Conservation (phyloP, 2,797 vertebrate genomes). For the Sebastes matsubarae region DNA sequence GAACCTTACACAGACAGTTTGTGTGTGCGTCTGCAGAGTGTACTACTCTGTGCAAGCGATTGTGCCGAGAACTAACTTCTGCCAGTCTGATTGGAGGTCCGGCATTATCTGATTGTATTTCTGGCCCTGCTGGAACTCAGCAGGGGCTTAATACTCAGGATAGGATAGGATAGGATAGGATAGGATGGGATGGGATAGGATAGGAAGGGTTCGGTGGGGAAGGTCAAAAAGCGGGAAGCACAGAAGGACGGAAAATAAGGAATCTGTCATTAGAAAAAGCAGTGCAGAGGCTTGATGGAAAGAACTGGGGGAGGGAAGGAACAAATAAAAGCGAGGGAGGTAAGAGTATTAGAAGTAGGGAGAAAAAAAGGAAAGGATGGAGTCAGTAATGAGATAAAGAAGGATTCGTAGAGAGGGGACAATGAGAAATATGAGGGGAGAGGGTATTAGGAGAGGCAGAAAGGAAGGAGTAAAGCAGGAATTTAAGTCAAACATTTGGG, state of each 20-base stretch:
- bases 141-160: conserved; percentile 45
- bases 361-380: not conserved
- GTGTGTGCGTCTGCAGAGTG: not conserved
- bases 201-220: not conserved
- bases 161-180: conserved; percentile 10
- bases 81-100: conserved; percentile 31
- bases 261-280: conserved; percentile 21
- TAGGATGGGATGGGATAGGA: conserved; percentile 29
- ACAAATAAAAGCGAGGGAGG: not conserved
- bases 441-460: conserved; percentile 4
- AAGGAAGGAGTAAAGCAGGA: not conserved
- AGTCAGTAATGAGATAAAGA: conserved; percentile 23
- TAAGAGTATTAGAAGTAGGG: not conserved
- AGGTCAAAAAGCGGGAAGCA: conserved; percentile 8
- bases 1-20: not conserved
- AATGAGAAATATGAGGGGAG: conserved; percentile 16
- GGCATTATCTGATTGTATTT: conserved; percentile 60
- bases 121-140: conserved; percentile 39
- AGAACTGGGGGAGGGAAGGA: not conserved
- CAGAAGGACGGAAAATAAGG: not conserved
- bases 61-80: conserved; percentile 25
- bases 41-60: not conserved
- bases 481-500: conserved; percentile 7
- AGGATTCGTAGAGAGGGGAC: conserved; percentile 12
- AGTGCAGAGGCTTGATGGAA: not conserved